Evolutionary conservation across 2,113 vertebrate species (phyloP), one percentile per base, ranked within the genome.

Genomic region (Megaceryle maxima): DNA sequence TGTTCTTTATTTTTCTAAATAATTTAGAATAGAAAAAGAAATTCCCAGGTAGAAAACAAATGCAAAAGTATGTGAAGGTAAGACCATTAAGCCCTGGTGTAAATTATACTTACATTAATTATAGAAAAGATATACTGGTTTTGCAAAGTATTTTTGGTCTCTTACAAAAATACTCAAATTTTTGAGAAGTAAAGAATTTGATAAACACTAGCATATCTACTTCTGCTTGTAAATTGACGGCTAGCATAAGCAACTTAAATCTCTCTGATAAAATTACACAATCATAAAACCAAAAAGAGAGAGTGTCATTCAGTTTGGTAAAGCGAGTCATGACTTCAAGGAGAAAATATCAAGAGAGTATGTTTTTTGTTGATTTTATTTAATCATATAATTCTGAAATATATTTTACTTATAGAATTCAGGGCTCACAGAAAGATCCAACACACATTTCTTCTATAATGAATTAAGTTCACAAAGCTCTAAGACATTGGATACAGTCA

Each of bases 221-320:
- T 33, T 87, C 41, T 8, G 3, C 33, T 46, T 37, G 8, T 28
- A 82, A 70, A 79, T 46, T 64, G 14, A 56, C 41, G 31, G 4
- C 7, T 77, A 21, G 44, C 16, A 60, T 51, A 21, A 64, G 16
- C 37, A 73, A 10, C 4, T 77, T 39, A 46, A 80, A 11, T 33
- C 11, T 55, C 29, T 70, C 12, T 69, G 39, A 76, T 48, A 51
- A 75, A 75, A 70, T 11, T 7, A 72, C 2, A 2, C 2, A 81
- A n/a, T 16, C 7, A 62, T 50, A 62, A 75, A 48, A 41, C 7
- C 3, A 29, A 60, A 57, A 41, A 22, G 1, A 44, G 2, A 22
- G 1, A 50, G 2, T 55, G 1, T 4, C 4, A 50, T n/a, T 31
- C 7, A 33, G 5, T 70, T 72, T 53, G 4, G 7, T 22, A 10